Base-by-base conservation (phyloP, 2,797 vertebrate genomes). In the Pseudochromis fuscus region DNA sequence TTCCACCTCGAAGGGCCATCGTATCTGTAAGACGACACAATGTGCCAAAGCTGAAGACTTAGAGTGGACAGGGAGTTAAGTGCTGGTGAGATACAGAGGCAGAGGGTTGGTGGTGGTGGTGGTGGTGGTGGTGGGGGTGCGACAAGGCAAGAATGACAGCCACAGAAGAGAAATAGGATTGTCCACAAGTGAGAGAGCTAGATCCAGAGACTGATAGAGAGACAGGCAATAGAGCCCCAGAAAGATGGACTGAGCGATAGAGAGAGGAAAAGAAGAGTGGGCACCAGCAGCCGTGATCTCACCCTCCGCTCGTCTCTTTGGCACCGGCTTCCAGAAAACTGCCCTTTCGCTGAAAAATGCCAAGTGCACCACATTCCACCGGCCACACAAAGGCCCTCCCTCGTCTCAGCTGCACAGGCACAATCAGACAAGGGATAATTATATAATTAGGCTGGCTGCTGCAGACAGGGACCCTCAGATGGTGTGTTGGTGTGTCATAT, bases 291-390 rank as follows among this genome's bases (percentile, higher is more conserved):
- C 83, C 60, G 72, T 94, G 90, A 94, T 93, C 90, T 94, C 92
- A 92, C 87, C 86, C 90, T 79, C 85, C 76, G 61, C 77, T 79
- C 76, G 28, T 52, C 75, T 82, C 77, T 77, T 82, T 91, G 92
- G 93, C 91, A 88, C 48, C 2, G 67, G 70, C 87, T 73, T 90
- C 85, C 77, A 91, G 88, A 94, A 91, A 92, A 86, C 88, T 94
- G 94, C 92, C 94, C 94, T 94, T 94, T 94, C 7, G 87, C 88
- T 82, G 86, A 92, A 91, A 94, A 94, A 94, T 94, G 93, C 93
- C 93, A 93, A 93, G 87, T 86, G 44, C 87, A 89, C 84, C 81
- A 56, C 93, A 94, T 94, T 95, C 94, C 93, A 86, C 15, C 57
- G 42, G 81, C 81, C 81, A 86, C 90, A 93, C 91, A 93, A 91